phyloP scores from a whole-genome alignment of 2,888 invertebrate species.

The Nesidiocoris tenuis region DNA sequence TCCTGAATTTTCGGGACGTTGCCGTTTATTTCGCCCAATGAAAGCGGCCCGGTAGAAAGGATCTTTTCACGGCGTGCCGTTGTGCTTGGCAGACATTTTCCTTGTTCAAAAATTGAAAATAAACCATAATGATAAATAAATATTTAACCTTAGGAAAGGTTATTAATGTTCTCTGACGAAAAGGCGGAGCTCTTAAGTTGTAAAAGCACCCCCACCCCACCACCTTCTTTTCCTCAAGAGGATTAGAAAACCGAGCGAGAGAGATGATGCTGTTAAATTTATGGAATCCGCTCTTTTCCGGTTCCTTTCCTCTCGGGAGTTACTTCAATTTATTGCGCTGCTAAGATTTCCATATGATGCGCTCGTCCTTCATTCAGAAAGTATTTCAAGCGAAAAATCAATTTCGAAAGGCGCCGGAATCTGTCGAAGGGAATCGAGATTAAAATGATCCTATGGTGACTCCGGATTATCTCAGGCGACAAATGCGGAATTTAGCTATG shows the following conservation, averaged over 20 bases:
- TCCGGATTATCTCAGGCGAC: no score
- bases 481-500: no score
- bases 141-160: not conserved
- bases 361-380: not conserved
- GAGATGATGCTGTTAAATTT: not conserved
- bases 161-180: not conserved
- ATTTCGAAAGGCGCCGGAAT: not conserved
- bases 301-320: no score
- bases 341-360: not conserved
- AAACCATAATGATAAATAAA: not conserved
- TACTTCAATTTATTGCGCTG: not conserved
- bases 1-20: slow-evolving; percentile 11
- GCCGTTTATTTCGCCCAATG: not conserved
- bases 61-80: not conserved
- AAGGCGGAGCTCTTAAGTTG: not conserved
- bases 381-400: not conserved
- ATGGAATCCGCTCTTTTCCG: not conserved
- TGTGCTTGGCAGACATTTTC: not conserved
- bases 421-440: not conserved
- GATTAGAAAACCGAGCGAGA: not conserved
- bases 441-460: not conserved
- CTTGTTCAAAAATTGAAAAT: not conserved
- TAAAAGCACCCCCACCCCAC: not conserved
- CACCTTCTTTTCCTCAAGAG: no score
- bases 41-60: not conserved